Evolutionary conservation across 2,797 vertebrate genomes (phyloP).

Genomic region (Graptemys geographica): DNA sequence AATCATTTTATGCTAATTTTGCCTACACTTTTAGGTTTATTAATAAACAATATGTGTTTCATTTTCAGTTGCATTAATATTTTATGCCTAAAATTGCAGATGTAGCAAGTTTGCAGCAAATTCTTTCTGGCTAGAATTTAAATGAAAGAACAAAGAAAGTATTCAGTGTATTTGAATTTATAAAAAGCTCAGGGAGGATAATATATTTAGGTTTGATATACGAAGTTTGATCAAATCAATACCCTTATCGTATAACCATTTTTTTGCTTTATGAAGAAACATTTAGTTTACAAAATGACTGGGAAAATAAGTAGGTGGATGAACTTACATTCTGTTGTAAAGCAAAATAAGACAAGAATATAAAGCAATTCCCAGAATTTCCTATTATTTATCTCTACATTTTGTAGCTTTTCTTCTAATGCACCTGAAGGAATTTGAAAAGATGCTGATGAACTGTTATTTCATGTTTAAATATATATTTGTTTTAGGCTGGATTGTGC

Average conservation of each 20-base stretch:
- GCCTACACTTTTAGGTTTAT: slow-evolving; percentile 55
- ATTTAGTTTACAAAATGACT: neutral
- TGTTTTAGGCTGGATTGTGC: neutral
- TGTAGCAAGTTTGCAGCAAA: slow-evolving; percentile 56
- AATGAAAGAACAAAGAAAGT: slow-evolving; percentile 58
- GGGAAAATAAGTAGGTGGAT: neutral
- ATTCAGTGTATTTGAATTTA: slow-evolving; percentile 31
- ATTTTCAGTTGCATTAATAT: slow-evolving; percentile 69
- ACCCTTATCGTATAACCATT: neutral
- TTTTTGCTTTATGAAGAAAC: neutral
- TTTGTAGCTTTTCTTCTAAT: neutral
- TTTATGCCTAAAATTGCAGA: slow-evolving; percentile 62
- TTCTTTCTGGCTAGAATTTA: slow-evolving; percentile 55
- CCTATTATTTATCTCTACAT: neutral
- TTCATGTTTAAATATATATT: neutral
- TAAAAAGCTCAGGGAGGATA: slow-evolving; percentile 14
- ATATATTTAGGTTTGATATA: slow-evolving; percentile 35
- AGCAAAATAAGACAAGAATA: neutral
- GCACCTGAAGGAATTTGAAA: neutral
- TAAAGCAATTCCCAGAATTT: neutral
- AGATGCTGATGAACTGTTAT: neutral
- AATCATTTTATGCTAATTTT: slow-evolving; percentile 43
- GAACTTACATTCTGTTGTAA: neutral
- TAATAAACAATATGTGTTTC: slow-evolving; percentile 69
- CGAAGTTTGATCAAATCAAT: slow-evolving; percentile 12